Evolutionary conservation across 2,113 vertebrate species (phyloP).

Genomic region (Sus scrofa): T2T-Sscrofa CM000818.6:134521001-134521500

Average conservation of each 20-base stretch:
- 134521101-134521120: conserved; percentile 74
- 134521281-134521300: not conserved
- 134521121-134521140: conserved; percentile 93
- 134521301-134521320: not conserved
- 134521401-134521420: not conserved
- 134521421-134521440: not conserved
- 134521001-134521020: not conserved
- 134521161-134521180: conserved; percentile 98
- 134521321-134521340: conserved; percentile 25
- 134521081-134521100: conserved; percentile 67
- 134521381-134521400: conserved; percentile 37
- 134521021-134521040: not conserved
- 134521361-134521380: not conserved
- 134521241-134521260: not conserved
- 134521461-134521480: not conserved
- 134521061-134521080: not conserved
- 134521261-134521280: not conserved
- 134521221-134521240: conserved; percentile 54
- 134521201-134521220: conserved; percentile 55
- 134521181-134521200: conserved; percentile 97
- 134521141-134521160: conserved; percentile 97
- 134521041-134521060: not conserved
- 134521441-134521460: conserved; percentile 66
- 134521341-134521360: not conserved
- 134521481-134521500: not conserved